A percentile compares a stretch with the other conserved stretches of the same genome.
Conservation (phyloP, 2,888 invertebrate genomes). For the Callinectes sapidus region DNA sequence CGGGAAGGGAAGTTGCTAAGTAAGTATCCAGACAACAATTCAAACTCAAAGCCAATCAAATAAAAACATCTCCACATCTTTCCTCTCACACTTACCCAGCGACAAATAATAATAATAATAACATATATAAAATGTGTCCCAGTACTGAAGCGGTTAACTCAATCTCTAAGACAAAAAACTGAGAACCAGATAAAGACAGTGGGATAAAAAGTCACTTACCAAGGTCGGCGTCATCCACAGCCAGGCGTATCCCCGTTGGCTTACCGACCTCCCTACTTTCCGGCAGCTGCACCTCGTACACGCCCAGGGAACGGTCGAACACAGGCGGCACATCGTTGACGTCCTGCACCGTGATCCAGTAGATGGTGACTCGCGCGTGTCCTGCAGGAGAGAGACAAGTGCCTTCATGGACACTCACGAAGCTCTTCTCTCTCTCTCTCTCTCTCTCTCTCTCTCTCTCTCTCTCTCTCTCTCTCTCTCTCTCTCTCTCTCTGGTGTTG, state of each 20-base stretch:
- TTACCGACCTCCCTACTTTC: slow-evolving; percentile 67
- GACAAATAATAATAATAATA: no score
- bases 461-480: no score
- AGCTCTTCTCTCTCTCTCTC: no score
- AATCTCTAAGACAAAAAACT: no score
- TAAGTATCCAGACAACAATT: neutral
- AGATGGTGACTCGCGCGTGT: slow-evolving; percentile 59
- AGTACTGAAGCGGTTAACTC: no score
- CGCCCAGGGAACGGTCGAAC: slow-evolving; percentile 55
- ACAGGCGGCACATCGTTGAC: slow-evolving; percentile 67
- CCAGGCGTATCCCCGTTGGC: slow-evolving; percentile 61
- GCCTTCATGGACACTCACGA: neutral
- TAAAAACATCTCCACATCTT: neutral
- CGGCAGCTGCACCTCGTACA: slow-evolving; percentile 61
- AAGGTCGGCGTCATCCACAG: slow-evolving; percentile 33
- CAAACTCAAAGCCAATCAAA: neutral
- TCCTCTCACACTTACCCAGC: slow-evolving; percentile 40
- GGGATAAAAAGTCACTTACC: no score
- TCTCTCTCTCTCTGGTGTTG: no score
- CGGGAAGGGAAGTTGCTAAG: neutral
- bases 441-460: no score
- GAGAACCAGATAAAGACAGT: no score
- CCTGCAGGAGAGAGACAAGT: slow-evolving; percentile 26
- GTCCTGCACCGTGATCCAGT: slow-evolving; percentile 70
- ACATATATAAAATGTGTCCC: no score